Percentiles rank a stretch among this genome's conserved stretches.
Evolutionary conservation across 64 coral and sea anemone genomes (phyloP).

Genomic region (Pocillopora damicornis): DNA sequence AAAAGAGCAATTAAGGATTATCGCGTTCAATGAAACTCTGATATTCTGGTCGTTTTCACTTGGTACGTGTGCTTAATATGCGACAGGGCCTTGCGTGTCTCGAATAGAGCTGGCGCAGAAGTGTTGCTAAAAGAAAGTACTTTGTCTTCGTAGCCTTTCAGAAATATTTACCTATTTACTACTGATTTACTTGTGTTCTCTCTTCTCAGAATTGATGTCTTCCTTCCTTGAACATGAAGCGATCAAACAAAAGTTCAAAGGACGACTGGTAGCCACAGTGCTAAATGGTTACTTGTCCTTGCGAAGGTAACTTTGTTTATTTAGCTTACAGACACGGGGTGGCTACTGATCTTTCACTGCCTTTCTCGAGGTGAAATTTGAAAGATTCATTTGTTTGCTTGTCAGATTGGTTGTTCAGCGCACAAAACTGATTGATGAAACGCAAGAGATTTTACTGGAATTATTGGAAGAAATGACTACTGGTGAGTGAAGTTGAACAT

Average conservation of each 20-base stretch:
- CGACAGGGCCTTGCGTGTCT: too few species aligned
- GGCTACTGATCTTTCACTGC: too few species aligned
- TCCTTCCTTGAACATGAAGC: conserved; percentile 91
- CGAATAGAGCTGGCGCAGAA: too few species aligned
- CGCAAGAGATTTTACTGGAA: conserved; percentile 85
- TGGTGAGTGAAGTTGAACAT: conserved; percentile 43
- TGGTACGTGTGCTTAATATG: too few species aligned
- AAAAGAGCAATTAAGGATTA: too few species aligned
- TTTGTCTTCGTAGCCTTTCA: too few species aligned
- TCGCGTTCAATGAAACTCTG: too few species aligned
- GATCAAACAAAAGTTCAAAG: conserved; percentile 99
- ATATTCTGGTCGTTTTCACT: too few species aligned
- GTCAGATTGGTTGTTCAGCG: conserved; percentile 85
- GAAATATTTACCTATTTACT: not conserved
- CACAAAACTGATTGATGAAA: conserved; percentile 91
- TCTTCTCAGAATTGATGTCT: conserved; percentile 77
- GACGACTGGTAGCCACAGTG: conserved; percentile 89
- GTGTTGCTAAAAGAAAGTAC: too few species aligned
- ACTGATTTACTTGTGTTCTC: not conserved
- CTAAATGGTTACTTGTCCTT: conserved; percentile 96
- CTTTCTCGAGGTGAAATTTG: too few species aligned
- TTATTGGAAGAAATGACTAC: conserved; percentile 94
- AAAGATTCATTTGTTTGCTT: not conserved
- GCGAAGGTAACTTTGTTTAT: conserved; percentile 55
- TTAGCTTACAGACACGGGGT: too few species aligned